Evolutionary conservation across 2,888 invertebrate genomes (phyloP).

Genomic region (Yponomeuta plumbellus): DNA sequence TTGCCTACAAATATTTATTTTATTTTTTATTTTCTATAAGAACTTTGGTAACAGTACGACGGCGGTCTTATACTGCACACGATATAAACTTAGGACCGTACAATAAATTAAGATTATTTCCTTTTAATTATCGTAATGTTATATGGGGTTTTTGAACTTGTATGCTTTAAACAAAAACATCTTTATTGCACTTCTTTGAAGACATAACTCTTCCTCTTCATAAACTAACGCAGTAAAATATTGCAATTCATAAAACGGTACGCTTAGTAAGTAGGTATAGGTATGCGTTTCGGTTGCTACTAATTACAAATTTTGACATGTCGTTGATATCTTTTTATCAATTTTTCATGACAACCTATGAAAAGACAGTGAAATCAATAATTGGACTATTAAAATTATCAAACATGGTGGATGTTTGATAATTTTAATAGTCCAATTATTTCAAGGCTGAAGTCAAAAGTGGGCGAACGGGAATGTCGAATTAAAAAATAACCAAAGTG

Average conservation of each 20-base stretch:
- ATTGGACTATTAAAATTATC: not conserved
- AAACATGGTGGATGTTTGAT: not conserved
- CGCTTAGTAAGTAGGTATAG: too few species aligned
- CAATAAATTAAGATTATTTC: too few species aligned
- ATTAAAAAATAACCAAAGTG: not conserved
- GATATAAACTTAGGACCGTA: too few species aligned
- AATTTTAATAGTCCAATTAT: too few species aligned
- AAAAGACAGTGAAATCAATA: too few species aligned
- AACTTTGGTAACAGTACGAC: too few species aligned
- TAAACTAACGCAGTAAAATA: not conserved
- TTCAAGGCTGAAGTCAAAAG: not conserved
- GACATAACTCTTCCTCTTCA: not conserved
- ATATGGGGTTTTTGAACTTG: constrained; percentile 57
- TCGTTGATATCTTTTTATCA: not conserved
- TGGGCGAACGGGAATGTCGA: not conserved
- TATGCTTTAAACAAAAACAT: constrained; percentile 28
- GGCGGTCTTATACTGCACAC: too few species aligned
- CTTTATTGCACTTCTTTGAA: constrained; percentile 4
- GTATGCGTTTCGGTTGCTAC: too few species aligned
- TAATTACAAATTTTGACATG: too few species aligned
- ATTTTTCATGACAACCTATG: not conserved
- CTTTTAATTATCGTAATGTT: constrained; percentile 16
- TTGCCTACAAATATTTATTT: too few species aligned
- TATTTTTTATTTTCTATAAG: too few species aligned
- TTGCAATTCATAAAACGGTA: too few species aligned